Percentiles rank a stretch among this genome's conserved stretches.
Conservation (phyloP, 1,140 invertebrate genomes). For the Vollenhovia emeryi region DNA sequence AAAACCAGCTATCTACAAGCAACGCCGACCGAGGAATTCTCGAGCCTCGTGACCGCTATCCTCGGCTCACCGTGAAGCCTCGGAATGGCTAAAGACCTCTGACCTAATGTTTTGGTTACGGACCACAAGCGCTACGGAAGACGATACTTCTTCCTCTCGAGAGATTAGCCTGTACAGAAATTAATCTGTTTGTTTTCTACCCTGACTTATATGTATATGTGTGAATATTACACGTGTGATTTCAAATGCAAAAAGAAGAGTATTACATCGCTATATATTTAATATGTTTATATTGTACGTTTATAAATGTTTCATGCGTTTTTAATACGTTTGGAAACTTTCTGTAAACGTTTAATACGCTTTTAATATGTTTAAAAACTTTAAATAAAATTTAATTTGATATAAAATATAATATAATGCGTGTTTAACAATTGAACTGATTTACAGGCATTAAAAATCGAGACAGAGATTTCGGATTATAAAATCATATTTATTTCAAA, state of each 20-base stretch:
- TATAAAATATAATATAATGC: neutral
- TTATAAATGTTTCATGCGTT: too few relatives aligned
- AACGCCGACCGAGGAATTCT: neutral
- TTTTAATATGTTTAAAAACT: too few relatives aligned
- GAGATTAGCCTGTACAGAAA: neutral
- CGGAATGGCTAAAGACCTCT: slow-evolving; percentile 1
- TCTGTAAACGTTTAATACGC: too few relatives aligned
- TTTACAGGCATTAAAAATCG: neutral
- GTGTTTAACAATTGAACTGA: neutral
- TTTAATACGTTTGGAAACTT: too few relatives aligned
- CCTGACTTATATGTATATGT: neutral
- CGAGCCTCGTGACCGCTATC: neutral
- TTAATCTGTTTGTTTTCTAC: slow-evolving; percentile 18
- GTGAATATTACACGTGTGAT: neutral
- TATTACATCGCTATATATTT: neutral
- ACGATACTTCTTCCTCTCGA: neutral
- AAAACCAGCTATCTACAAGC: slow-evolving; percentile 30
- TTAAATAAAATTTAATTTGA: neutral
- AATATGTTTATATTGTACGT: too few relatives aligned
- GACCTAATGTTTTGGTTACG: neutral
- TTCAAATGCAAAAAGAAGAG: neutral
- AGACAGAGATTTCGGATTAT: neutral
- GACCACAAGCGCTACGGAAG: neutral
- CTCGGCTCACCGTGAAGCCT: neutral
- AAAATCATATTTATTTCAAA: neutral